Conservation (phyloP, 2,797 vertebrate species). For the Okamejei kenojei region DNA sequence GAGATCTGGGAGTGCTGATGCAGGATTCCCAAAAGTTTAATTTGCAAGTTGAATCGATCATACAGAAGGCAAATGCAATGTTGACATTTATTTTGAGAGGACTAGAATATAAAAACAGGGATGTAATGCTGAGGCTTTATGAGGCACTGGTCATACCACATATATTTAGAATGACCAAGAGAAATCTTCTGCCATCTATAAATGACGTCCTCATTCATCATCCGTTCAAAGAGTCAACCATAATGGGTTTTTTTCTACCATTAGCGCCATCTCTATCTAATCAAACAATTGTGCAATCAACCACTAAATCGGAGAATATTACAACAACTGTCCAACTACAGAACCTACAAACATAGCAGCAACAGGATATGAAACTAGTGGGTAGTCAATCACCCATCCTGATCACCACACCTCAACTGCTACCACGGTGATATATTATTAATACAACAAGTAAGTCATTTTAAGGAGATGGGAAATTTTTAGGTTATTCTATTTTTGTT, state of each 20-base stretch:
- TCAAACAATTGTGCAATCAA: background rate
- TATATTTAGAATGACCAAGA: background rate
- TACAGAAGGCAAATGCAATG: too few species aligned
- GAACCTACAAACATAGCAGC: background rate
- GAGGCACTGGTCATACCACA: too few species aligned
- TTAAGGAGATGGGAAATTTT: background rate
- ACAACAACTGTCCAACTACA: background rate
- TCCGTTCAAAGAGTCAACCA: too few species aligned
- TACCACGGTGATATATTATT: background rate
- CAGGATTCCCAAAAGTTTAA: too few species aligned
- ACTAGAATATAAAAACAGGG: too few species aligned
- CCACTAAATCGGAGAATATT: background rate
- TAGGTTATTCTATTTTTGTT: background rate
- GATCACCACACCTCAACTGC: background rate
- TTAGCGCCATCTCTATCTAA: background rate
- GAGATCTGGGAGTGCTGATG: too few species aligned
- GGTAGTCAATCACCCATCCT: background rate
- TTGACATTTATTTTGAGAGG: too few species aligned
- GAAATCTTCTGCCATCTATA: background rate
- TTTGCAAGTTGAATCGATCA: too few species aligned
- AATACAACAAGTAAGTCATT: slow-evolving; percentile 10
- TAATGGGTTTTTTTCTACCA: background rate
- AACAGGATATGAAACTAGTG: background rate
- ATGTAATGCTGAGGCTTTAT: too few species aligned
- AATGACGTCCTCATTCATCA: background rate